Conservation (phyloP, 2,888 invertebrate species). For the Yponomeuta plumbellus region DNA sequence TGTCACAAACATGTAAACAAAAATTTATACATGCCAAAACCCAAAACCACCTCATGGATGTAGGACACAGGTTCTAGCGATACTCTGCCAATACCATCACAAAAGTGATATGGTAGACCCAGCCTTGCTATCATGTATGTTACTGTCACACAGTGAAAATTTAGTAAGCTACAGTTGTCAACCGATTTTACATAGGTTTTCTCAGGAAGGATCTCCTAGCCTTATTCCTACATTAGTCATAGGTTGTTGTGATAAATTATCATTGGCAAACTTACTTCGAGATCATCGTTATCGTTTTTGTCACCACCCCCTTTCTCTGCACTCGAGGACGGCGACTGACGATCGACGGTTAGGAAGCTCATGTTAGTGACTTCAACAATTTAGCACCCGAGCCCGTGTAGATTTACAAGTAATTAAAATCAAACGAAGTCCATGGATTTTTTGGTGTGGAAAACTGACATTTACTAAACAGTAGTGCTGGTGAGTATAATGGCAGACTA, state of each 20-base stretch:
- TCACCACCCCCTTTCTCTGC: slow-evolving; percentile 35
- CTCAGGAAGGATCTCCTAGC: background rate
- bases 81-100: too few relatives aligned
- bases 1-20: too few relatives aligned
- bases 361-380: slow-evolving; percentile 22
- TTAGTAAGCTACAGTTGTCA: too few relatives aligned
- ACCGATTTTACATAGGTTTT: background rate
- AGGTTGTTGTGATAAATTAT: background rate
- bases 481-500: too few relatives aligned
- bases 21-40: too few relatives aligned
- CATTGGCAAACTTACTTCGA: slow-evolving; percentile 46
- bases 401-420: background rate
- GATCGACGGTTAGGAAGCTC: slow-evolving; percentile 53
- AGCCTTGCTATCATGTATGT: too few relatives aligned
- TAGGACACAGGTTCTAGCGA: too few relatives aligned
- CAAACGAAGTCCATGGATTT: background rate
- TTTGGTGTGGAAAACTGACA: background rate
- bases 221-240: too few relatives aligned
- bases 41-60: too few relatives aligned
- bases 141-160: too few relatives aligned
- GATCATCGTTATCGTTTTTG: slow-evolving; percentile 47
- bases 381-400: background rate
- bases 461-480: too few relatives aligned
- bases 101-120: too few relatives aligned
- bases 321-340: slow-evolving; percentile 37